Evolutionary conservation across 2,888 invertebrate genomes (phyloP).

Genomic region (Ligdia adustata): DNA sequence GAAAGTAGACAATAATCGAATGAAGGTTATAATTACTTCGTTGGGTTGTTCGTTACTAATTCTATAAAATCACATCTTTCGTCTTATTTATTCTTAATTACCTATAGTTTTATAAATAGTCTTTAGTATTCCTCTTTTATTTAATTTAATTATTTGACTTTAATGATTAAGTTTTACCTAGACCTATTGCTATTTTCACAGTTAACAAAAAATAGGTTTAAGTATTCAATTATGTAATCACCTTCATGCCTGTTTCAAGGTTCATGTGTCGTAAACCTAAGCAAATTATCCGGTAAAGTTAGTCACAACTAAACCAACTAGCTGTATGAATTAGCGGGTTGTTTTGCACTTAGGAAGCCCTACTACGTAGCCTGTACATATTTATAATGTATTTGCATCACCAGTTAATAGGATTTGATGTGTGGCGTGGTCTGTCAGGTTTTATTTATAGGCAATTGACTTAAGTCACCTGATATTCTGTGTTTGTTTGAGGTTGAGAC

Average conservation of each 20-base stretch:
- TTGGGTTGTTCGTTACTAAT: too few relatives aligned
- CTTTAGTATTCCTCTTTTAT: too few relatives aligned
- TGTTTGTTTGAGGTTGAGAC: conserved; percentile 22
- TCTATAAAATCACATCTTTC: too few relatives aligned
- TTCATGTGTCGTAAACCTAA: not conserved
- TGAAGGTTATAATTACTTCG: too few relatives aligned
- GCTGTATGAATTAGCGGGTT: not conserved
- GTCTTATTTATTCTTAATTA: too few relatives aligned
- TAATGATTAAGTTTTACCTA: too few relatives aligned
- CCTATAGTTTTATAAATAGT: too few relatives aligned
- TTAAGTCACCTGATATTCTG: conserved; percentile 44
- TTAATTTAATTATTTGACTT: too few relatives aligned
- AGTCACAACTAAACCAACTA: conserved; percentile 1
- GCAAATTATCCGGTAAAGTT: conserved; percentile 4
- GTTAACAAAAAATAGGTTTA: too few relatives aligned
- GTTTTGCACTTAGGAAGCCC: conserved; percentile 48
- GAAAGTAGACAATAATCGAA: too few relatives aligned
- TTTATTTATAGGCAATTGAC: conserved; percentile 63
- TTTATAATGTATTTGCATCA: conserved; percentile 41
- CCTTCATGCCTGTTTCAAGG: conserved; percentile 8
- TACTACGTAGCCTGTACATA: conserved; percentile 38
- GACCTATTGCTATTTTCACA: too few relatives aligned
- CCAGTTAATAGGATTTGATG: conserved; percentile 46
- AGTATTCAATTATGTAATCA: too few relatives aligned
- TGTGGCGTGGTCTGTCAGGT: conserved; percentile 22